Base-by-base conservation (phyloP, 2,888 invertebrate genomes). In the Polydrusus cervinus region DNA sequence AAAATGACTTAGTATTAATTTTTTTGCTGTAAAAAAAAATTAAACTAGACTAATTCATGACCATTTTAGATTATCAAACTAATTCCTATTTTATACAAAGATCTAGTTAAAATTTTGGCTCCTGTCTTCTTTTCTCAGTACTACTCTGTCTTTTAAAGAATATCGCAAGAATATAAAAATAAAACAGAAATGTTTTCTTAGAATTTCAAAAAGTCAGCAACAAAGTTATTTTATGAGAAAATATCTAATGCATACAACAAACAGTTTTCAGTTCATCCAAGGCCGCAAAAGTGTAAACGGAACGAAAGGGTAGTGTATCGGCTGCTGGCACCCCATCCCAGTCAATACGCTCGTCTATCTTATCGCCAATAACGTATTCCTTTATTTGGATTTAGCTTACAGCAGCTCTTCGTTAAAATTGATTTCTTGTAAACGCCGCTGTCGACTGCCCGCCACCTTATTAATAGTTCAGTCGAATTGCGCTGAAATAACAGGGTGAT, bases 331-430 rank as follows among this genome's bases (percentile, higher is more conserved):
- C 65, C 71, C 78, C 62, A 74, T 66, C 77, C 77, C 84, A 84
- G 84, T 85, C 85, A 84, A 84, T 84, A 81, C 79, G 83, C 82
- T 84, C 84, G 82, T 84, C 83, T 81, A 84, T 84, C 84, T 84
- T 83, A 83, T 82, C 82, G 81, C 82, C 84, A 84, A 83, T 83
- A 82, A 83, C 83, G 81, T 84, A 84, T 85, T 85, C 84, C 83
- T 83, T 84, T 83, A 84, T 84, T 83, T 80, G 81, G 83, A 80
- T 80, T 80, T 78, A 78, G 80, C 79, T 80, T 80, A 81, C 80
- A 78, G 81, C 80, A 81, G 80, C 82, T 60, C 57, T 38, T 60
- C 57, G 57, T 60, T 60, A 80, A 78, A 81, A 81, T 81, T 80
- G 81, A 81, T 81, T 81, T 79, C 80, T 80, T 80, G 81, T 80